Evolutionary conservation across 2,888 invertebrate genomes (phyloP), one percentile per base, ranked within the genome.

Genomic region (Euplexia lucipara): DNA sequence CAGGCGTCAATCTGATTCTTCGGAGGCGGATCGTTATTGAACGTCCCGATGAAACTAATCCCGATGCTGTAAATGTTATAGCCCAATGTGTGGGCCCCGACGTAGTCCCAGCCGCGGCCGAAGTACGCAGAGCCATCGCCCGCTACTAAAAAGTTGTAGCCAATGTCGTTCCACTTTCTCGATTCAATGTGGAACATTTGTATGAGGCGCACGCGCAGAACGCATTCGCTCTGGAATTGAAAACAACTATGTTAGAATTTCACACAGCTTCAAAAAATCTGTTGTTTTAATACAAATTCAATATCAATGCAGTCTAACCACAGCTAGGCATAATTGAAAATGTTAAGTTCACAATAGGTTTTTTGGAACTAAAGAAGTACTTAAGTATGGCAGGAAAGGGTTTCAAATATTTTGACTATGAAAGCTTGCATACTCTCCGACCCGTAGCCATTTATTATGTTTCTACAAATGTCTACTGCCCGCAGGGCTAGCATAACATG

Each of bases 131-230:
- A 95, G 0, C 98, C 98, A 84, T 98, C 98, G 5, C 97, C 98
- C 0, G 97, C 98, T 2, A 98, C 96, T 2, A 98, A 90, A 79
- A 98, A 98, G 85, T 97, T 98, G 87, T 97, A 98, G 0, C 95
- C 96, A 26, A 98, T 97, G 84, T 98, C 98, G 42, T 70, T 95
- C 95, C 97, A 97, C 0, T 92, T 82, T n/a, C 86, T 85, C 0
- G 95, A 94, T 59, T 97, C 97, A 37, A 98, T 96, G 87, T 98
- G 97, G 80, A 95, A 97, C 26, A 92, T 96, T 88, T 97, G 97
- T 51, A 97, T 96, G 30, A 93, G 87, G 14, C 97, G 95, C 2
- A 97, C 96, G 1, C 95, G 94, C 9, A 96, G 93, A 2, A 96
- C 95, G 71, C 97, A 97, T 64, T 94, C 90, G 1, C 96, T 96